Percentiles rank a stretch among this genome's conserved stretches.
phyloP scores from a whole-genome alignment of 2,797 vertebrate species.

The Pogonophryne albipinna region DNA sequence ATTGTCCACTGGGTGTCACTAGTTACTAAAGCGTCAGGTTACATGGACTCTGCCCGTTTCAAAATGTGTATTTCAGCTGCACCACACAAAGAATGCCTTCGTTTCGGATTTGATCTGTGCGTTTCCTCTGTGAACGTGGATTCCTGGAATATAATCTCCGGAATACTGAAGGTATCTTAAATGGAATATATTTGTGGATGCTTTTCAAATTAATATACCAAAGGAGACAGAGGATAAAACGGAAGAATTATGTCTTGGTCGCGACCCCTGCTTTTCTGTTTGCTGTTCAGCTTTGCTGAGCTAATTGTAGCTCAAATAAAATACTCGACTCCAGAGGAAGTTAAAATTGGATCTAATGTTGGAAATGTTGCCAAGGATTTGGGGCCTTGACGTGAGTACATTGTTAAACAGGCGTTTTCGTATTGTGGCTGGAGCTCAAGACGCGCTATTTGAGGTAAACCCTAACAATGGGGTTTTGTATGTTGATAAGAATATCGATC shows the following conservation, averaged over 20 bases:
- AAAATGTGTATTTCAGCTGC: no score
- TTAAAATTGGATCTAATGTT: slow-evolving; percentile 78
- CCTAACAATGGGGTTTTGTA: slow-evolving; percentile 80
- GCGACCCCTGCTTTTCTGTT: slow-evolving; percentile 4
- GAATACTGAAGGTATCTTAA: no score
- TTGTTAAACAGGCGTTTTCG: slow-evolving; percentile 74
- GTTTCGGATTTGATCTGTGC: no score
- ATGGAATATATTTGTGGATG: no score
- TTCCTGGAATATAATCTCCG: no score
- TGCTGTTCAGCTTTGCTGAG: slow-evolving; percentile 2
- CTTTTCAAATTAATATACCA: no score
- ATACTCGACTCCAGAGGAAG: slow-evolving; percentile 86
- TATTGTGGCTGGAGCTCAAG: slow-evolving; percentile 79
- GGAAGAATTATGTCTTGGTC: no score
- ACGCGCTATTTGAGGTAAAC: slow-evolving; percentile 80
- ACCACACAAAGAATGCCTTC: no score
- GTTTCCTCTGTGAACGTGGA: no score
- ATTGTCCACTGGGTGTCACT: no score
- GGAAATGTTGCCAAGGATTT: slow-evolving; percentile 86
- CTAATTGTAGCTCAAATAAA: slow-evolving; percentile 75
- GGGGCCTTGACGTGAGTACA: slow-evolving; percentile 74
- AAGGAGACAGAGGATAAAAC: not conserved
- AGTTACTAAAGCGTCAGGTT: no score
- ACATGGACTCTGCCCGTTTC: no score
- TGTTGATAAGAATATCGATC: slow-evolving; percentile 81